phyloP scores from a whole-genome alignment of 2,888 invertebrate genomes.

The Drosophila neonasuta region DNA sequence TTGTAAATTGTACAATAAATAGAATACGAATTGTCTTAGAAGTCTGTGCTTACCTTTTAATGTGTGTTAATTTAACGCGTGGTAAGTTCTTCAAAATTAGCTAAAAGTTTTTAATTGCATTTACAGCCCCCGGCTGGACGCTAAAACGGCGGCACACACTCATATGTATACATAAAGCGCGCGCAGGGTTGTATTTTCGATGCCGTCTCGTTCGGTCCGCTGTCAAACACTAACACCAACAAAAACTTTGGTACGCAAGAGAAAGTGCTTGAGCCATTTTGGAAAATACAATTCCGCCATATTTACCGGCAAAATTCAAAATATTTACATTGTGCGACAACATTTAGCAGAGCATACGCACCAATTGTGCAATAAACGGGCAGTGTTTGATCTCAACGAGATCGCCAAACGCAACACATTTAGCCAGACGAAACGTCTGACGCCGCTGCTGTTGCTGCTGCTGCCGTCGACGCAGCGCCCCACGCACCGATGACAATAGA shows the following conservation, averaged over 20 bases:
- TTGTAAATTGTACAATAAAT: neutral
- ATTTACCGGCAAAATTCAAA: constrained; percentile 81
- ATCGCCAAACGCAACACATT: constrained; percentile 36
- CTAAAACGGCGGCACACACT: constrained; percentile 23
- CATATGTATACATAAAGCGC: constrained; percentile 66
- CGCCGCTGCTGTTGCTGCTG: constrained; percentile 37
- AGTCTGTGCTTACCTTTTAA: neutral
- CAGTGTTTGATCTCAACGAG: constrained; percentile 18
- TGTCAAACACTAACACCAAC: constrained; percentile 65
- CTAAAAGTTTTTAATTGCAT: neutral
- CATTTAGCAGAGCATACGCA: constrained; percentile 29
- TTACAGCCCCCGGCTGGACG: constrained; percentile 23
- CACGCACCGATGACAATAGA: constrained; percentile 67
- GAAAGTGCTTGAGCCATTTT: constrained; percentile 78
- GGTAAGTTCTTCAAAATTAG: neutral
- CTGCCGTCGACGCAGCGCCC: constrained; percentile 61
- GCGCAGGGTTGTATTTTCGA: constrained; percentile 61
- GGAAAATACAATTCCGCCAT: constrained; percentile 81
- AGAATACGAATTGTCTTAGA: neutral
- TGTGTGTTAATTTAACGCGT: neutral
- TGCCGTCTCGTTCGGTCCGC: constrained; percentile 47
- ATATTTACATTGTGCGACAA: constrained; percentile 77
- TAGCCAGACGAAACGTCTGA: constrained; percentile 61
- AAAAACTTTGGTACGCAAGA: constrained; percentile 64
- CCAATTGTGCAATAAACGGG: constrained; percentile 41